Percentiles rank a stretch among this genome's conserved stretches.
Conservation (phyloP, 2,797 vertebrate species). For the Artibeus lituratus region DNA sequence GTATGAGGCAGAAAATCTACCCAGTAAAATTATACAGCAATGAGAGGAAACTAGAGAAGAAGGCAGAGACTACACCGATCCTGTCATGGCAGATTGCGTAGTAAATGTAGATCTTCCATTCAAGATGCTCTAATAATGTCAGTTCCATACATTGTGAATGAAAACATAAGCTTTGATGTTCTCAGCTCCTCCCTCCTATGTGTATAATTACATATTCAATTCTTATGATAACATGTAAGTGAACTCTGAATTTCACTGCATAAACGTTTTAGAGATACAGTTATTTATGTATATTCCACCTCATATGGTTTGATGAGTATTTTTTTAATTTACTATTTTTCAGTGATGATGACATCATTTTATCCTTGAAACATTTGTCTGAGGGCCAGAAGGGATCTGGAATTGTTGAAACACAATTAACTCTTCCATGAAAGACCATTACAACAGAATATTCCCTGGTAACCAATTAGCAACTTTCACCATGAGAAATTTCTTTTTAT, state of each 20-base stretch:
- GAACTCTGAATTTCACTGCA: background rate
- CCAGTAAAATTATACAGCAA: constrained; percentile 73
- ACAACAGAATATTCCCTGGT: background rate
- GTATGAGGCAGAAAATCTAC: constrained; percentile 63
- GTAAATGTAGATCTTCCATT: background rate
- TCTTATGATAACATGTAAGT: background rate
- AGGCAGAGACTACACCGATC: constrained; percentile 51
- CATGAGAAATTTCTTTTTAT: background rate
- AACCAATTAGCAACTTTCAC: background rate
- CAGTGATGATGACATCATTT: background rate
- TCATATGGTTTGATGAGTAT: background rate
- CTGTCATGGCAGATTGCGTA: background rate
- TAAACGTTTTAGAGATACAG: background rate
- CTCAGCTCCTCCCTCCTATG: background rate
- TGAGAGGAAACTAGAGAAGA: constrained; percentile 76
- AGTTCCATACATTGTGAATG: background rate
- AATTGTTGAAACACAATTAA: background rate
- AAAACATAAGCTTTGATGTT: background rate
- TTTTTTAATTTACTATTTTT: background rate
- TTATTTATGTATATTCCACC: background rate
- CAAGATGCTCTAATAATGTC: background rate
- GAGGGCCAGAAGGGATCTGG: background rate
- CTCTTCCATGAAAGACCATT: background rate
- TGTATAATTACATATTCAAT: background rate
- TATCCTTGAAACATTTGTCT: background rate